These are phyloP conservation scores for Bos indicus DNA, from an alignment of 2,113 vertebrate genomes.

Conservation along the genomic window DNA sequence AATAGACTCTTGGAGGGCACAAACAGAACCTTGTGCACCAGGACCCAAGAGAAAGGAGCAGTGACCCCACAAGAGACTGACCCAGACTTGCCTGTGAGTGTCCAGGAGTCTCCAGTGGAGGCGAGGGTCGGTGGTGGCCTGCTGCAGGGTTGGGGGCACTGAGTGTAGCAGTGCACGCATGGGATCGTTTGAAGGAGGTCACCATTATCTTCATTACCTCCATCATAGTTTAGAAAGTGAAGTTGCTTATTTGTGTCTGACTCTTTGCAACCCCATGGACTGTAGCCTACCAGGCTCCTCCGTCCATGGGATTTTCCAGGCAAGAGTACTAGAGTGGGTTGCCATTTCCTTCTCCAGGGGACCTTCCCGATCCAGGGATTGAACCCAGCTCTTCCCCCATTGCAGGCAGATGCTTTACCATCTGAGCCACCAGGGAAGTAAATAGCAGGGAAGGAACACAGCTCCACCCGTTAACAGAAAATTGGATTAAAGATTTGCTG, in stretches of 20 bases:
- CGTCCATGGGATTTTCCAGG: too few relatives aligned
- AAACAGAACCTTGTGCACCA: not conserved
- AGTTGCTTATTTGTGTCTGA: too few relatives aligned
- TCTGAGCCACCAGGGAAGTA: not conserved
- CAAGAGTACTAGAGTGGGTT: too few relatives aligned
- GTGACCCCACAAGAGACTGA: not conserved
- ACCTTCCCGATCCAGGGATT: too few relatives aligned
- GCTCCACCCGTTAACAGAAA: not conserved
- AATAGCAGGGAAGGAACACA: not conserved
- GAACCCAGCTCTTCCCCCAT: too few relatives aligned
- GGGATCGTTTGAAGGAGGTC: not conserved
- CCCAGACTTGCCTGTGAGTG: not conserved
- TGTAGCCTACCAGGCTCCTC: too few relatives aligned
- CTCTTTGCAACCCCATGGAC: too few relatives aligned
- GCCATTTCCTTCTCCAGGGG: too few relatives aligned
- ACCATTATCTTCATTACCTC: not conserved
- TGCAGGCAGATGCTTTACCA: too few relatives aligned
- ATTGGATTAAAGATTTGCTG: not conserved
- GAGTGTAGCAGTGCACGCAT: not conserved
- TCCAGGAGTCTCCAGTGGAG: not conserved
- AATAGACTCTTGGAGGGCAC: not conserved
- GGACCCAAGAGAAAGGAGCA: not conserved
- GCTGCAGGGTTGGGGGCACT: not conserved
- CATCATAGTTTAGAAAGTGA: not conserved
- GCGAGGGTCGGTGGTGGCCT: rapidly evolving